Percentiles rank a stretch among this genome's conserved stretches.
These are phyloP conservation scores for Siderastrea radians DNA, from an alignment of 92 coral and sea anemone species.

Conservation along the genomic window DNA sequence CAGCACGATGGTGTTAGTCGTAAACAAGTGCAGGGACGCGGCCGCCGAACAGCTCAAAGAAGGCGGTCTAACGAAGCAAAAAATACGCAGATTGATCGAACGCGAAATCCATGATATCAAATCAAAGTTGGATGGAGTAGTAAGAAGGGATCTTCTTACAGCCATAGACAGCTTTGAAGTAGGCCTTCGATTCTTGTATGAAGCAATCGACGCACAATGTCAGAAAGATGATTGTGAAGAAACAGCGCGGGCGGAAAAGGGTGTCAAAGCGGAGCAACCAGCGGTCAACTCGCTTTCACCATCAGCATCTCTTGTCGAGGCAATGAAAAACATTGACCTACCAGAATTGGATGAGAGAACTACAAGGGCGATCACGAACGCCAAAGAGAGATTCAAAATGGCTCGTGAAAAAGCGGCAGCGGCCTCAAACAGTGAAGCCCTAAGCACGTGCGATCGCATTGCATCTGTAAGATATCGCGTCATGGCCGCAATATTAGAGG, in stretches of 20 bases:
- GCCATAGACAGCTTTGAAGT: constrained; percentile 10
- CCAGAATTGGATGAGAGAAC: constrained; percentile 4
- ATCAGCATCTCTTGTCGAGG: not conserved
- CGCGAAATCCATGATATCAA: not conserved
- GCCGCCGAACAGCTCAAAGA: not conserved
- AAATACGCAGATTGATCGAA: not conserved
- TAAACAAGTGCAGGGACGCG: constrained; percentile 1
- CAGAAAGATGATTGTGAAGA: not conserved
- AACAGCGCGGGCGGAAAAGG: not conserved
- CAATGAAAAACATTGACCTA: not conserved
- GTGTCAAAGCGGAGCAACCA: not conserved
- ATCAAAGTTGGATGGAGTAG: not conserved
- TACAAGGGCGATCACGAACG: not conserved
- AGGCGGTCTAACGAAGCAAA: constrained; percentile 15
- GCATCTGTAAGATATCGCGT: constrained; percentile 51
- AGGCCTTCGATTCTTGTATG: not conserved
- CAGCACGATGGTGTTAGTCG: constrained; percentile 1
- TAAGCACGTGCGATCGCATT: constrained; percentile 30
- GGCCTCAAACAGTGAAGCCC: constrained; percentile 54
- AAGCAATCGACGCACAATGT: not conserved
- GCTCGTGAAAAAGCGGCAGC: constrained; percentile 47
- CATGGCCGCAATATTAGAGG: constrained; percentile 50
- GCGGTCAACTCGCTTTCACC: not conserved
- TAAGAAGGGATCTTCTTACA: not conserved
- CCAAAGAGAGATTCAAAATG: constrained; percentile 38